phyloP scores from a whole-genome alignment of 2,888 invertebrate genomes.

The Cheilosia pagana region DNA sequence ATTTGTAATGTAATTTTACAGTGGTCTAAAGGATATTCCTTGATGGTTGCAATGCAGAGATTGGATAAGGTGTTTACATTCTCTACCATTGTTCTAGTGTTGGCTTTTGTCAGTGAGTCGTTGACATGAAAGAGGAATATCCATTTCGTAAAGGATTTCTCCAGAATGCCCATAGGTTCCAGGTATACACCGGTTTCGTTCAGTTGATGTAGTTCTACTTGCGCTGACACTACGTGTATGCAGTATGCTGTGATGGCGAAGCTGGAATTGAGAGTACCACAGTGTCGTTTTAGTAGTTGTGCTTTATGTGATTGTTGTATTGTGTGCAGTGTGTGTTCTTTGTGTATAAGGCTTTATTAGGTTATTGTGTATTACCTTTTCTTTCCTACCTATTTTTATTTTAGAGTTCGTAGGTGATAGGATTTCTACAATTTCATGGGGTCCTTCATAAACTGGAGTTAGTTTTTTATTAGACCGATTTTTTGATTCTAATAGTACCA shows the following conservation, averaged over 20 bases:
- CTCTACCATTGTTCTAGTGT: neutral
- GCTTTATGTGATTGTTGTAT: too few species aligned
- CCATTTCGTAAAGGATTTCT: too few species aligned
- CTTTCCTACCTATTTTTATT: constrained; percentile 24
- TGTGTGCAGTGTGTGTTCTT: too few species aligned
- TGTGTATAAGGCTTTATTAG: neutral
- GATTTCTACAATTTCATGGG: constrained; percentile 3
- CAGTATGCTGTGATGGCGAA: neutral
- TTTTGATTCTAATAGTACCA: neutral
- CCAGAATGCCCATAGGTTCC: too few species aligned
- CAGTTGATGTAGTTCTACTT: neutral
- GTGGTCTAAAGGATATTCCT: too few species aligned
- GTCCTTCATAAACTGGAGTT: constrained; percentile 17
- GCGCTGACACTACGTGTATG: neutral
- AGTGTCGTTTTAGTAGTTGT: neutral
- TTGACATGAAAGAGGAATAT: too few species aligned
- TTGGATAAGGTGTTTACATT: neutral
- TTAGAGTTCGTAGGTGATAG: constrained; percentile 10
- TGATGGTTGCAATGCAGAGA: neutral
- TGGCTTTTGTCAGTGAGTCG: neutral
- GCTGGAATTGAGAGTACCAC: neutral
- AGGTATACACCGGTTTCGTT: too few species aligned
- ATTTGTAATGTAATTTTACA: neutral
- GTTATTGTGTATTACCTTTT: constrained; percentile 26
- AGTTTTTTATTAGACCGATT: constrained; percentile 13